Conservation (phyloP, 2,797 vertebrate species). For the Remorina albescens region DNA sequence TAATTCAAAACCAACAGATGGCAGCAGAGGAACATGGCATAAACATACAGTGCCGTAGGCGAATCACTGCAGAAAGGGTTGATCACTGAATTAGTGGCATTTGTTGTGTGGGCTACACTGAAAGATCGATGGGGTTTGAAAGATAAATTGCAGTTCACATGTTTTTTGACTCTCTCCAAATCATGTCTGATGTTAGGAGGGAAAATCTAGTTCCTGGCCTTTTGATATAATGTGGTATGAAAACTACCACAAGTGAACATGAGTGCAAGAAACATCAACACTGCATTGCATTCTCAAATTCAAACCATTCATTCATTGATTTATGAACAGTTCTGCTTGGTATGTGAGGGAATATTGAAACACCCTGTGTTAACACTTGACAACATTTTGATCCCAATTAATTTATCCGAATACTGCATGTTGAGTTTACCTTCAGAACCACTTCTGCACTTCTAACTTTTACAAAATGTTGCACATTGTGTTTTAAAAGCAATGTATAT, state of each 20-base stretch:
- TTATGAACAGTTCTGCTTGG: not conserved
- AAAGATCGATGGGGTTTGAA: slow-evolving; percentile 5
- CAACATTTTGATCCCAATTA: slow-evolving; percentile 1
- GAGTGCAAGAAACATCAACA: not conserved
- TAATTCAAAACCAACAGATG: slow-evolving; percentile 57
- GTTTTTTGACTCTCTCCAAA: not conserved
- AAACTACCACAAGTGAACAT: not conserved
- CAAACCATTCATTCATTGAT: not conserved
- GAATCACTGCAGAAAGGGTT: not conserved
- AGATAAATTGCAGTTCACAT: not conserved
- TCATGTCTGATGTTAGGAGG: not conserved
- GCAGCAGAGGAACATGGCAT: slow-evolving; percentile 55
- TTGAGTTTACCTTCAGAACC: slow-evolving; percentile 2
- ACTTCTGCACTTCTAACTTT: slow-evolving; percentile 6
- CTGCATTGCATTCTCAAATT: not conserved
- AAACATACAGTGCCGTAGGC: not conserved
- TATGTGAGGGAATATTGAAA: not conserved
- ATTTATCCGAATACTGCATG: not conserved
- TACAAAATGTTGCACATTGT: slow-evolving; percentile 14
- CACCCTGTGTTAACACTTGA: not conserved
- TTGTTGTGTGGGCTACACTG: not conserved
- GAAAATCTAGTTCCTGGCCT: not conserved
- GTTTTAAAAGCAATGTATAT: slow-evolving; percentile 10
- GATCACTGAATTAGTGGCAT: not conserved
- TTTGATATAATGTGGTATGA: not conserved